Base-by-base conservation (phyloP, 2,888 invertebrate genomes). In the Blomia tropicalis region DNA sequence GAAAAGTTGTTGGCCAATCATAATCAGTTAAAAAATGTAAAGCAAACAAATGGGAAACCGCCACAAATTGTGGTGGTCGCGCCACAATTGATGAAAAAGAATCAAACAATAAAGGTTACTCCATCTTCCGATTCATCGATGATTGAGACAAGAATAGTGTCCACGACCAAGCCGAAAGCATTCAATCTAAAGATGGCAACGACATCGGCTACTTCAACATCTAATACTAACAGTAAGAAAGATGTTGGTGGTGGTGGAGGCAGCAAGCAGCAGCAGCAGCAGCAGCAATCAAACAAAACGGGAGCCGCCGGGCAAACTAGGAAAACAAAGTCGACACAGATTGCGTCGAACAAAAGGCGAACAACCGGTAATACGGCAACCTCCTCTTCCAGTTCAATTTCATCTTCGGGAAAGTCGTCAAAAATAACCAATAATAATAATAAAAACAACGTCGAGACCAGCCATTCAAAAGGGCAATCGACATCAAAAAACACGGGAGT, bases 51-150 rank as follows among this genome's bases (percentile, higher is more conserved):
- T 19, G 19, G 11, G 5, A 63, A 63, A 7, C 31, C 2, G 22
- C 65, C 59, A 14, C 60, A 60, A 23, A 63, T 65, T 32, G 65
- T 63, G 11, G 64, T 64, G 47, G 47, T 60, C 4, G 65, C 63
- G 7, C 63, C 65, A 17, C 27, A 22, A 3, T 7, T 19, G 3
- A 56, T 19, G 17, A 56, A n/a, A 3, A 30, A 23, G 29, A 32
- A 17, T 14, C 7, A 14, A 36, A 11, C 58, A 31, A 44, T 7
- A 41, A 58, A 30, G 4, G 11, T 11, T 23, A 25, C 5, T 31
- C 29, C 29, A 31, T 4, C 5, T 31, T 7, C 54, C 5, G 4
- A 11, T n/a, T 36, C 51, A 17, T 41, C 17, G 14, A 43, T 41
- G 2, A 36, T 17, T 25, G 43, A 17, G n/a, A 58, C 60, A 36